Conservation (phyloP, 2,888 invertebrate species). For the Habroteleia sp. region DNA sequence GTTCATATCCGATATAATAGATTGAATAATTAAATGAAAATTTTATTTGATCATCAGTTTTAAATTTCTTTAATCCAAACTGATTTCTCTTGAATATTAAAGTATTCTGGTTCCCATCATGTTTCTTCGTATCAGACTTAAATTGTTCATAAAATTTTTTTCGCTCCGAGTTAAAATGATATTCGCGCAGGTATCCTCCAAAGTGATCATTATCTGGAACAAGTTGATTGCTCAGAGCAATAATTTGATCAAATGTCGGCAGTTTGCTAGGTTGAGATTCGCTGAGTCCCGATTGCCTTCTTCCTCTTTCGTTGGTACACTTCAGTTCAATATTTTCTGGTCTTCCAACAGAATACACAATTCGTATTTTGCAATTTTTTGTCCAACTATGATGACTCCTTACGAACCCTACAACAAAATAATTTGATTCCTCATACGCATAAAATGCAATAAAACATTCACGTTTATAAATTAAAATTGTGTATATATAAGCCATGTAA, state of each 20-base stretch:
- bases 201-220: constrained; percentile 67
- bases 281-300: not conserved
- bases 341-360: constrained; percentile 82
- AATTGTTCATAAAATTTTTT: constrained; percentile 68
- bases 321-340: not conserved
- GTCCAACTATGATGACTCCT: constrained; percentile 84
- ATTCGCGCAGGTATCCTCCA: constrained; percentile 65
- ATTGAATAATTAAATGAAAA: constrained; percentile 78
- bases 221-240: constrained; percentile 61
- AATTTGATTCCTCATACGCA: too few species aligned
- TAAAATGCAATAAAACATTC: not conserved
- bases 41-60: constrained; percentile 16
- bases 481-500: too few species aligned
- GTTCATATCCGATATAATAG: constrained; percentile 84
- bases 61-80: not conserved
- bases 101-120: not conserved
- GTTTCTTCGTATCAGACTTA: constrained; percentile 51
- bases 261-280: constrained; percentile 53
- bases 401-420: constrained; percentile 69
- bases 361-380: constrained; percentile 84
- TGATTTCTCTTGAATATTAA: too few species aligned
- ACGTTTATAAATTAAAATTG: too few species aligned
- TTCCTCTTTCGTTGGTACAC: too few species aligned
- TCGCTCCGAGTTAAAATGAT: constrained; percentile 66
- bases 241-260: constrained; percentile 67